Evolutionary conservation across 2,113 vertebrate genomes (phyloP), one percentile per base, ranked within the genome.

Genomic region (Globicephala melas): DNA sequence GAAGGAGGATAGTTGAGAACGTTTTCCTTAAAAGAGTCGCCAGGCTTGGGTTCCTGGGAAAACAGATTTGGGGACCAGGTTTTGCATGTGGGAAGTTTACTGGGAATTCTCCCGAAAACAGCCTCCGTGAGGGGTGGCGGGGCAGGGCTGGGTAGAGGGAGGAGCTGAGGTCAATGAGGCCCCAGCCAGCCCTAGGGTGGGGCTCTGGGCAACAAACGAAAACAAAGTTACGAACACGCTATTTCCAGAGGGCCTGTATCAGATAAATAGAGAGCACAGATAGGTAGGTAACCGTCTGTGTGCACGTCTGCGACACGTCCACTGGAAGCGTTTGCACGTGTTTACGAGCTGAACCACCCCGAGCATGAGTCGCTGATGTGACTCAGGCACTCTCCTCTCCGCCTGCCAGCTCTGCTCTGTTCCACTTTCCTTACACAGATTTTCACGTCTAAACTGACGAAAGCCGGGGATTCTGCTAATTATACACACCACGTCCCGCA

Each of bases 161-260:
- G 55, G 5, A 11, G 63, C 60, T 62, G 36, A 63, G 8, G 3
- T 13, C 28, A 31, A 1, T 3, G 15, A 20, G 8, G 76, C 33
- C 28, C 44, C 33, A 8, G 44, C n/a, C 44, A 28, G 26, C 9
- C 44, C 12, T 5, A 0, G 0, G 9, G 62, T 28, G 36, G 28
- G 21, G 62, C 28, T 44, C 17, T 26, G 23, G 11, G 4, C 3
- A 47, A 47, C 44, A 47, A 2, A 47, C 44, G 44, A 47, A 47
- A 47, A 10, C 44, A 47, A 47, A 47, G 44, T 6, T 9, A 1
- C 4, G 1, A 41, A 31, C 18, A 0, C n/a, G 5, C 6, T 1
- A 6, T 26, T 2, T 21, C 17, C 50, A 33, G 21, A 79, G 50
- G n/a, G 4, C 26, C 36, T 20, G 18, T 6, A 0, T 14, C 38